A percentile compares a stretch with the other conserved stretches of the same genome.
Conservation (phyloP, 2,888 invertebrate species). For the Ceramica pisi region DNA sequence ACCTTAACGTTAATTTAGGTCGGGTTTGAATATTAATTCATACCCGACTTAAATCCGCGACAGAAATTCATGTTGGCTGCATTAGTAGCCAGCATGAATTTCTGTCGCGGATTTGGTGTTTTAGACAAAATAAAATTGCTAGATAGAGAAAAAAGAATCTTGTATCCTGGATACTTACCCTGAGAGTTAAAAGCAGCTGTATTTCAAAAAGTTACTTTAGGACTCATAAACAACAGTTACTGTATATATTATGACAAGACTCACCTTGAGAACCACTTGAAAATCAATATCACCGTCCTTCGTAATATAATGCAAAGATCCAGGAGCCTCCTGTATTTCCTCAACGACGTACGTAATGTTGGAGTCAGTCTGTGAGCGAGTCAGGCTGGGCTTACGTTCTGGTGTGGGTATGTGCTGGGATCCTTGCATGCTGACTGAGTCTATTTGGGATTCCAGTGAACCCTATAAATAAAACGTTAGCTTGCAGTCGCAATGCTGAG, state of each 20-base stretch:
- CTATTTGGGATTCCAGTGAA: slow-evolving; percentile 96
- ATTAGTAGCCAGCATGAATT: background rate
- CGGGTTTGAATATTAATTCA: background rate
- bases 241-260: background rate
- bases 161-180: background rate
- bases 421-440: slow-evolving; percentile 93
- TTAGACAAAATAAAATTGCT: background rate
- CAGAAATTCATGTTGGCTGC: no score
- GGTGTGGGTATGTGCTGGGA: slow-evolving; percentile 90
- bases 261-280: slow-evolving; percentile 95
- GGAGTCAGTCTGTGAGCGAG: slow-evolving; percentile 97
- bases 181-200: background rate
- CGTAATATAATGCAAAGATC: slow-evolving; percentile 97
- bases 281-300: slow-evolving; percentile 98
- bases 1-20: background rate
- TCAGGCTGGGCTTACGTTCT: slow-evolving; percentile 93
- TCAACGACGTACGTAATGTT: slow-evolving; percentile 97
- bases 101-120: background rate
- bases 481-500: background rate
- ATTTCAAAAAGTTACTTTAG: background rate
- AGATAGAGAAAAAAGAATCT: background rate
- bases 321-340: slow-evolving; percentile 96
- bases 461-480: slow-evolving; percentile 88
- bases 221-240: background rate
- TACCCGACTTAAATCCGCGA: no score